Evolutionary conservation across 2,113 vertebrate genomes (phyloP).

Genomic region (Calidris pugnax): DNA sequence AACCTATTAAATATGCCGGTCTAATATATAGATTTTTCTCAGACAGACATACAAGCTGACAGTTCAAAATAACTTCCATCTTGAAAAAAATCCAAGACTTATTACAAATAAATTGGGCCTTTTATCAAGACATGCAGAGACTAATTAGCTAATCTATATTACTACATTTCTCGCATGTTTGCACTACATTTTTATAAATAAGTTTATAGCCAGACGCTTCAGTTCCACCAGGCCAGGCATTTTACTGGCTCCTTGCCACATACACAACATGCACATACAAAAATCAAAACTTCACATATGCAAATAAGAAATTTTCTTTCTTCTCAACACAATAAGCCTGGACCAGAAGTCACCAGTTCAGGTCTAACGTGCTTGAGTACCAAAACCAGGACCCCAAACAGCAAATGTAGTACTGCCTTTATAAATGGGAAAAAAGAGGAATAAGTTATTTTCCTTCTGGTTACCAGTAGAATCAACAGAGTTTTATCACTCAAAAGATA

Average conservation of each 20-base stretch:
- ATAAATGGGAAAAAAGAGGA: neutral
- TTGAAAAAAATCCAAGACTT: neutral
- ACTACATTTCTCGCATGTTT: neutral
- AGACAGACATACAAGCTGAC: neutral
- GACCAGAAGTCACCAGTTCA: neutral
- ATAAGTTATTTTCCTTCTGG: neutral
- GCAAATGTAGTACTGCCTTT: neutral
- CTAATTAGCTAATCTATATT: constrained; percentile 38
- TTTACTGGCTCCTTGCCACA: neutral
- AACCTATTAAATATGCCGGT: neutral
- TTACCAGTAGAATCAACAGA: neutral
- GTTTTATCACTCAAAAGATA: neutral
- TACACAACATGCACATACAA: accelerated
- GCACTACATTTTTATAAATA: constrained; percentile 9
- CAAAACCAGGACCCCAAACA: neutral
- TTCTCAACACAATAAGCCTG: neutral
- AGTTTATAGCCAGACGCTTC: constrained; percentile 12
- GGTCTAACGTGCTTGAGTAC: accelerated
- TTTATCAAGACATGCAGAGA: constrained; percentile 28
- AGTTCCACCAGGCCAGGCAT: neutral
- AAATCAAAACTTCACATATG: neutral
- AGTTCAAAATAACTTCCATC: constrained; percentile 26
- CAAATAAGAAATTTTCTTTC: neutral
- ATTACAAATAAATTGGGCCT: constrained; percentile 12
- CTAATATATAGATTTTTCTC: neutral